A percentile compares a stretch with the other conserved stretches of the same genome.
phyloP scores from a whole-genome alignment of 2,888 invertebrate species.

The Sarcophaga variegata region DNA sequence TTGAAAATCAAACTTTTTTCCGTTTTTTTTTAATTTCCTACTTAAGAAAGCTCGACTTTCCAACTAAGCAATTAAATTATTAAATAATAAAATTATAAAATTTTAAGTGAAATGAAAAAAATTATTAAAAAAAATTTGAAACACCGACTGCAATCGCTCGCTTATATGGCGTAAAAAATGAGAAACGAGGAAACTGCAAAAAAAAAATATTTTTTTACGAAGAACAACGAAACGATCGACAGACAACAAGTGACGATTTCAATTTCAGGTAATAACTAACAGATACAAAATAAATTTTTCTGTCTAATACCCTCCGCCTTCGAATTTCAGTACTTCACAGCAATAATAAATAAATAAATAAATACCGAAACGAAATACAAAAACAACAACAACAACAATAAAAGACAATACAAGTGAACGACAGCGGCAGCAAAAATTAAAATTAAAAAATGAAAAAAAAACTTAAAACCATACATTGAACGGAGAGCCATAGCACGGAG shows the following conservation, averaged over 20 bases:
- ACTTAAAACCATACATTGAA: slow-evolving; percentile 57
- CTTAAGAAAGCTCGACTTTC: slow-evolving; percentile 8
- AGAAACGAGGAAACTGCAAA: slow-evolving; percentile 45
- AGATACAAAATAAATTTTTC: slow-evolving; percentile 68
- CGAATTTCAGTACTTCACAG: slow-evolving; percentile 62
- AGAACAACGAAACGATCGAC: slow-evolving; percentile 62
- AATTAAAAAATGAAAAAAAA: slow-evolving; percentile 31
- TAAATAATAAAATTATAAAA: background rate
- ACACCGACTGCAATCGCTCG: slow-evolving; percentile 51
- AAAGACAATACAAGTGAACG: slow-evolving; percentile 51
- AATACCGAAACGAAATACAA: slow-evolving; percentile 44
- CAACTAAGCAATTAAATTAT: slow-evolving; percentile 39
- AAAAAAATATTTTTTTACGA: slow-evolving; percentile 16
- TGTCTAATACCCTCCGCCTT: slow-evolving; percentile 65
- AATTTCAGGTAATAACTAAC: slow-evolving; percentile 70
- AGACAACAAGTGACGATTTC: slow-evolving; percentile 69
- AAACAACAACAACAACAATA: slow-evolving; percentile 20
- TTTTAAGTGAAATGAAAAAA: slow-evolving; percentile 9
- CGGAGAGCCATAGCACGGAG: slow-evolving; percentile 55
- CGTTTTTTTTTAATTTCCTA: background rate
- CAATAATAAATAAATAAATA: slow-evolving; percentile 57
- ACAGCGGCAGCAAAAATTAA: slow-evolving; percentile 44
- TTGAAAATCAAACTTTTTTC: background rate
- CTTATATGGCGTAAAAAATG: slow-evolving; percentile 30
- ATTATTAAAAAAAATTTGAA: slow-evolving; percentile 12